phyloP scores from a whole-genome alignment of 2,888 invertebrate species.

The Diarsia rubi region DNA sequence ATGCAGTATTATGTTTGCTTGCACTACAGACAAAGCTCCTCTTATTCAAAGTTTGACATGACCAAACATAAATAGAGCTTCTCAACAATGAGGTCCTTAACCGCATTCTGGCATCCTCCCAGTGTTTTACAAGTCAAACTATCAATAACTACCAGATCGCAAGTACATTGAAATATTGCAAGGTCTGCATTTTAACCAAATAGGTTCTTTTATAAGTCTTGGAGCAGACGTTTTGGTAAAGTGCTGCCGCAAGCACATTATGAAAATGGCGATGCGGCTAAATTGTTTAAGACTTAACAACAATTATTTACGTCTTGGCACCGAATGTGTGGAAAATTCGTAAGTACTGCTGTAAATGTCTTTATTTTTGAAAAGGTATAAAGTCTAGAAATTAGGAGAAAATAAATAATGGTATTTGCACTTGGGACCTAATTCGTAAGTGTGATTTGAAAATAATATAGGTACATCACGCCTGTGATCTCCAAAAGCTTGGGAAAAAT shows the following conservation, averaged over 20 bases:
- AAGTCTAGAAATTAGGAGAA: neutral
- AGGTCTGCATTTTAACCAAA: conserved; percentile 43
- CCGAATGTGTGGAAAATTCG: neutral
- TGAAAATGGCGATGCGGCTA: conserved; percentile 18
- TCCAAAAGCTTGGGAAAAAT: no score
- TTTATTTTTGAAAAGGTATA: neutral
- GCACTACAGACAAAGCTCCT: neutral
- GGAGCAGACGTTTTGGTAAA: conserved; percentile 34
- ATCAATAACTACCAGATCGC: conserved; percentile 49
- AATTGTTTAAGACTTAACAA: conserved; percentile 14
- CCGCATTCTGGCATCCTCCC: conserved; percentile 53
- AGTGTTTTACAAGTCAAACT: conserved; percentile 42
- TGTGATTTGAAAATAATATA: neutral
- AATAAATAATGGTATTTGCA: neutral
- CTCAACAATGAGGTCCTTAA: conserved; percentile 46
- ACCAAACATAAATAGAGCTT: conserved; percentile 58
- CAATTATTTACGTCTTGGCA: conserved; percentile 22
- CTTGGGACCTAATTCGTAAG: conserved; percentile 1
- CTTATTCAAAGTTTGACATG: conserved; percentile 36
- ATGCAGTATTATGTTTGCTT: neutral
- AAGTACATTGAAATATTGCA: conserved; percentile 20
- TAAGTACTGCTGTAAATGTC: conserved; percentile 4
- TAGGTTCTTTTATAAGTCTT: conserved; percentile 6
- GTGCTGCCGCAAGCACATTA: conserved; percentile 31
- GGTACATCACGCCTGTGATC: no score